Evolutionary conservation across 2,113 vertebrate genomes (phyloP).

Genomic region (Barnardius zonarius): DNA sequence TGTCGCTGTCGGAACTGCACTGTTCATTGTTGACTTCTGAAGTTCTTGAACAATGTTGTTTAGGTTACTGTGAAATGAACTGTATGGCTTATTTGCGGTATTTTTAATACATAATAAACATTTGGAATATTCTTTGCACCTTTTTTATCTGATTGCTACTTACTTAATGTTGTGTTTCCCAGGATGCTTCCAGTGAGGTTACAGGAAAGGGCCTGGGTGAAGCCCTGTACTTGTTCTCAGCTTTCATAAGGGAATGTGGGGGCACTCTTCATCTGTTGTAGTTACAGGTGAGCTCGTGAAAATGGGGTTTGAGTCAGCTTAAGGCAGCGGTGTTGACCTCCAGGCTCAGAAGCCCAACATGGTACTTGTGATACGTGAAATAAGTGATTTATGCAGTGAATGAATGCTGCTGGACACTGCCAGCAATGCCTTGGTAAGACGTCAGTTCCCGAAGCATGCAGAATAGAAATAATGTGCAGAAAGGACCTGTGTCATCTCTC

Average conservation of each 20-base stretch:
- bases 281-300: neutral
- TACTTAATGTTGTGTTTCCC: neutral
- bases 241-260: neutral
- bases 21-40: constrained; percentile 66
- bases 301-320: neutral
- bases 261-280: neutral
- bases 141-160: constrained; percentile 12
- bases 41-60: constrained; percentile 61
- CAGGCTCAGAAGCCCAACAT: neutral
- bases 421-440: neutral
- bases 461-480: neutral
- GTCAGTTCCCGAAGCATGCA: neutral
- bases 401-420: neutral
- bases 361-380: neutral
- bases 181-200: neutral
- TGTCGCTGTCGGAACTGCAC: constrained; percentile 56
- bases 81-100: constrained; percentile 75
- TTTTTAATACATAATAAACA: constrained; percentile 83
- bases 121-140: constrained; percentile 73
- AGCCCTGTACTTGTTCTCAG: neutral
- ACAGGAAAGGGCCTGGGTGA: neutral
- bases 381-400: neutral
- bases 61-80: constrained; percentile 81
- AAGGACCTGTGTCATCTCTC: neutral
- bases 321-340: neutral